Evolutionary conservation across 2,888 invertebrate species (phyloP).

Genomic region (Tortricodes alternella): DNA sequence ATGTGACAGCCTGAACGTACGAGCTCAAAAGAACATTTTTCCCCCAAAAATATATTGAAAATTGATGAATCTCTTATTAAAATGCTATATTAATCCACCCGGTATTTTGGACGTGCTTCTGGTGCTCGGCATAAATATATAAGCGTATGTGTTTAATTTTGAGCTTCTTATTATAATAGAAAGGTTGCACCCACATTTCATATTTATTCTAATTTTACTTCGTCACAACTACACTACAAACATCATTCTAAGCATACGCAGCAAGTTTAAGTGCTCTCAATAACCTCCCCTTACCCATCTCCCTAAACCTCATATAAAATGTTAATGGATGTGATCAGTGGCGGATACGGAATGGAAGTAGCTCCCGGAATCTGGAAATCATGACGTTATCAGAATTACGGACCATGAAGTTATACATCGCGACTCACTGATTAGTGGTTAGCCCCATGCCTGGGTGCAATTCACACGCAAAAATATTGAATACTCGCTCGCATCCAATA

Average conservation of each 20-base stretch:
- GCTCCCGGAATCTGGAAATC: background rate
- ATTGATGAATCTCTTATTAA: slow-evolving; percentile 28
- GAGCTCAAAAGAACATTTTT: slow-evolving; percentile 16
- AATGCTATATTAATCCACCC: slow-evolving; percentile 7
- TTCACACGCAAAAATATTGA: slow-evolving; percentile 72
- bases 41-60: slow-evolving; percentile 16
- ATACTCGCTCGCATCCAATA: slow-evolving; percentile 71
- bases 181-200: too few species aligned
- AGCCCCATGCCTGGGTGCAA: slow-evolving; percentile 52
- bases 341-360: background rate
- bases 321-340: background rate
- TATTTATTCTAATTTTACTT: too few species aligned
- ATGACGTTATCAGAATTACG: slow-evolving; percentile 34
- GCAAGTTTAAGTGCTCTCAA: background rate
- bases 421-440: slow-evolving; percentile 66
- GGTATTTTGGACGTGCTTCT: background rate
- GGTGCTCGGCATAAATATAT: too few species aligned
- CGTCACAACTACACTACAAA: background rate
- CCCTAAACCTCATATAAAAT: slow-evolving; percentile 5
- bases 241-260: background rate
- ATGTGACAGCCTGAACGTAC: slow-evolving; percentile 19
- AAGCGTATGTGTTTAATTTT: too few species aligned
- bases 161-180: too few species aligned
- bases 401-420: slow-evolving; percentile 48
- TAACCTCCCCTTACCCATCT: background rate